Percentiles rank a stretch among this genome's conserved stretches.
These are phyloP conservation scores for Sphecodes monilicornis DNA, from an alignment of 2,888 invertebrate species.

Conservation along the genomic window DNA sequence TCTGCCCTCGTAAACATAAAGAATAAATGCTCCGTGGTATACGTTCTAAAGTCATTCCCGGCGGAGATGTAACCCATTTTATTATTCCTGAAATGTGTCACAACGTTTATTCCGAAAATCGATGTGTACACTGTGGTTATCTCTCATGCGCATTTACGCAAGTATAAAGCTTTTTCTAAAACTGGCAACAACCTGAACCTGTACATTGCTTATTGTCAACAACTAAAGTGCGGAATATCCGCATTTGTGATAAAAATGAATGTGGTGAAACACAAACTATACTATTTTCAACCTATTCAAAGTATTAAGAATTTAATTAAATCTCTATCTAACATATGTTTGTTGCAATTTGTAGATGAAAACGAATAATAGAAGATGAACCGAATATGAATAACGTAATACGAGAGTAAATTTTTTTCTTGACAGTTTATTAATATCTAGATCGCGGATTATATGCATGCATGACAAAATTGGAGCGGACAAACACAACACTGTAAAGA, in stretches of 20 bases:
- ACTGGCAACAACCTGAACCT: background rate
- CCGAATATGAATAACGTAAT: too few species aligned
- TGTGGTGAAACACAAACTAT: background rate
- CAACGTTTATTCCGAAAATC: background rate
- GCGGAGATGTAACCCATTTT: constrained; percentile 31
- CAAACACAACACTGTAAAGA: too few species aligned
- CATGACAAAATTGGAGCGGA: background rate
- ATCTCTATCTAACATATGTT: background rate
- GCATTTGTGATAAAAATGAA: background rate
- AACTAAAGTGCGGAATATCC: too few species aligned
- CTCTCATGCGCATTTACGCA: constrained; percentile 7
- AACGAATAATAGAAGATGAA: background rate
- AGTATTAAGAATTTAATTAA: background rate
- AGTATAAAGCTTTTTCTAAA: background rate
- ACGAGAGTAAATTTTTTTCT: too few species aligned
- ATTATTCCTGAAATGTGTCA: constrained; percentile 31
- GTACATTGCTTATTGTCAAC: background rate
- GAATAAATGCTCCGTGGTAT: constrained; percentile 24
- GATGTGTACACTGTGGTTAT: constrained; percentile 21
- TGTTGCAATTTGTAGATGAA: background rate
- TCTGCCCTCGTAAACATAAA: constrained; percentile 42
- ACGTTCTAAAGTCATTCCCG: constrained; percentile 20
- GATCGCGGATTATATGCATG: background rate
- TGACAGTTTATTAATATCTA: background rate
- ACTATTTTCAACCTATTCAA: background rate